phyloP scores from a whole-genome alignment of 2,113 vertebrate genomes.

The Albula glossodonta region DNA sequence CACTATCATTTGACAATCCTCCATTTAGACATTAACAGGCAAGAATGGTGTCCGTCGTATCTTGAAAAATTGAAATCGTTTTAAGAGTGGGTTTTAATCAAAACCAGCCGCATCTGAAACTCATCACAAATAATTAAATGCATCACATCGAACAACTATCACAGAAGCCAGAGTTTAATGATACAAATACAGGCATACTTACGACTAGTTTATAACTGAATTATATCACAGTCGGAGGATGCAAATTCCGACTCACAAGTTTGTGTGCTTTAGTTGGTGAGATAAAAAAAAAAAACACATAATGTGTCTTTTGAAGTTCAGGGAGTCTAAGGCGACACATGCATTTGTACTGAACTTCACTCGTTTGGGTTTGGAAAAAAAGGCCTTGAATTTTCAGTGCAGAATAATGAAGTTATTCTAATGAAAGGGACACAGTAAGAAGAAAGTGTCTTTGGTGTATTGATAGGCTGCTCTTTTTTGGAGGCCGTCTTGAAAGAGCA shows the following conservation, averaged over 20 bases:
- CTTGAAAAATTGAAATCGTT: conserved; percentile 9
- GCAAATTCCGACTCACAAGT: not conserved
- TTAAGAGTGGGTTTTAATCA: not conserved
- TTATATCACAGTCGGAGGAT: not conserved
- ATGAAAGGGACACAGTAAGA: conserved; percentile 38
- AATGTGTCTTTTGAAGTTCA: not conserved
- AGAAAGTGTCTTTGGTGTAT: conserved; percentile 43
- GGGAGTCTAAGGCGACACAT: not conserved
- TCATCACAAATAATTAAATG: not conserved
- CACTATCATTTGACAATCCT: conserved; percentile 66
- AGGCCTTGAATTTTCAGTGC: not conserved
- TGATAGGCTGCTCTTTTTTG: conserved; percentile 49
- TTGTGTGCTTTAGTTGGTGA: not conserved
- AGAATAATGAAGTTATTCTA: conserved; percentile 30
- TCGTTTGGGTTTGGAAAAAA: not conserved
- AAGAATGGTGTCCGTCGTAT: not conserved
- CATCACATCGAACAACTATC: not conserved
- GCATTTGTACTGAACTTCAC: conserved; percentile 6
- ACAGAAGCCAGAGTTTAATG: too few species aligned
- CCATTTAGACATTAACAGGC: conserved; percentile 65
- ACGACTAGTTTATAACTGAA: not conserved
- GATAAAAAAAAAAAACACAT: not conserved
- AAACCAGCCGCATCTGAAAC: not conserved
- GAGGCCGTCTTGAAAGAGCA: conserved; percentile 49
- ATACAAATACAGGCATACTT: too few species aligned